These are phyloP conservation scores for Cataglyphis hispanica DNA, from an alignment of 1,140 invertebrate species.

Conservation along the genomic window DNA sequence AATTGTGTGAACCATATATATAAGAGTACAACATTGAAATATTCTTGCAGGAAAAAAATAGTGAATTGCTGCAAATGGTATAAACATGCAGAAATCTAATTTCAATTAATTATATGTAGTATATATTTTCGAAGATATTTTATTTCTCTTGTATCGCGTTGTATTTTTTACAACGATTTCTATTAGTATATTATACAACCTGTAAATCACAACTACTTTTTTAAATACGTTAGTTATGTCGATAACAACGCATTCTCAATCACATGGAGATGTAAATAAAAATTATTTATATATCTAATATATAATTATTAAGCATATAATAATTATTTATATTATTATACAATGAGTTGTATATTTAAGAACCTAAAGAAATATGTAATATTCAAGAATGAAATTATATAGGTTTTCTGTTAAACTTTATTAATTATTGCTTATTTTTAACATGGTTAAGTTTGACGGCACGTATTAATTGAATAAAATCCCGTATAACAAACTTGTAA, in stretches of 20 bases:
- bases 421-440: constrained; percentile 51
- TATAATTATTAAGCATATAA: constrained; percentile 54
- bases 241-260: constrained; percentile 37
- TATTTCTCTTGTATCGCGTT: constrained; percentile 47
- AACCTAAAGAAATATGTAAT: constrained; percentile 28
- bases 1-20: constrained; percentile 7
- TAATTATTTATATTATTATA: constrained; percentile 65
- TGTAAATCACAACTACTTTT: constrained; percentile 57
- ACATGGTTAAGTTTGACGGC: constrained; percentile 30
- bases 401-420: constrained; percentile 20
- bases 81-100: constrained; percentile 3
- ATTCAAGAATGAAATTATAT: constrained; percentile 30
- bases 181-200: constrained; percentile 58
- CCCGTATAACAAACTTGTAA: constrained; percentile 36
- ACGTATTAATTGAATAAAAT: constrained; percentile 27
- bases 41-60: constrained; percentile 56
- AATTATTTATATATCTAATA: constrained; percentile 60
- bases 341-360: constrained; percentile 32
- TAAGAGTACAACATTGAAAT: constrained; percentile 60
- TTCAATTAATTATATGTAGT: constrained; percentile 33
- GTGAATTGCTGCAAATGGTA: constrained; percentile 5
- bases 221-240: constrained; percentile 42
- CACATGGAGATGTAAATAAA: constrained; percentile 21
- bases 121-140: constrained; percentile 51
- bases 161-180: constrained; percentile 53